phyloP scores from a whole-genome alignment of 2,113 vertebrate genomes.

The Typhlomys cinereus region DNA sequence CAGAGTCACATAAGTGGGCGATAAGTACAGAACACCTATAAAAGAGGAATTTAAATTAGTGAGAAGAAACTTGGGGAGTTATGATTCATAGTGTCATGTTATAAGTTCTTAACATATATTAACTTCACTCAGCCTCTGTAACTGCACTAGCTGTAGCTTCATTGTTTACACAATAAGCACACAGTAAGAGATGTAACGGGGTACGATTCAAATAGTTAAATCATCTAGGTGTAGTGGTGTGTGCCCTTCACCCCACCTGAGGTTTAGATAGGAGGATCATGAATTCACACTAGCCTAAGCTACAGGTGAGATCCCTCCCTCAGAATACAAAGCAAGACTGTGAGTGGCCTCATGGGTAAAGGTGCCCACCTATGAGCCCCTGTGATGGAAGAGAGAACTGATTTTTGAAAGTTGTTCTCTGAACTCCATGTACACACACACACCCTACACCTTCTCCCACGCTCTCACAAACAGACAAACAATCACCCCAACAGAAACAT shows the following conservation, averaged over 20 bases:
- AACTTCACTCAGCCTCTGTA: not conserved
- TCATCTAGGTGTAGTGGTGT: too few species aligned
- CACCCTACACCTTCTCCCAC: too few species aligned
- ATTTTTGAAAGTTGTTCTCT: not conserved
- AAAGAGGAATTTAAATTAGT: not conserved
- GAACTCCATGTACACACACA: not conserved
- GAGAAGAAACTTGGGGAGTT: not conserved
- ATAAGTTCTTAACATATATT: not conserved
- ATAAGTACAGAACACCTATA: not conserved
- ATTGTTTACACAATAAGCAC: not conserved
- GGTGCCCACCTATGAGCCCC: not conserved
- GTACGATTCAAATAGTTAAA: not conserved
- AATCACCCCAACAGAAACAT: too few species aligned
- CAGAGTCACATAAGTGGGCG: not conserved
- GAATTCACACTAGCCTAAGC: not conserved
- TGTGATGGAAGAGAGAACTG: not conserved
- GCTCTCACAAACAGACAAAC: not conserved
- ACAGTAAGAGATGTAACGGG: not conserved
- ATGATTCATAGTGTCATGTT: not conserved
- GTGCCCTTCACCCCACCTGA: not conserved
- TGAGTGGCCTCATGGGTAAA: not conserved
- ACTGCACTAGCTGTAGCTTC: not conserved
- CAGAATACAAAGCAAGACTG: not conserved
- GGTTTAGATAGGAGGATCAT: not conserved
- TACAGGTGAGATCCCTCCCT: not conserved